Evolutionary conservation across 2,113 vertebrate genomes (phyloP), one percentile per base, ranked within the genome.

Genomic region (Melozone crissalis): DNA sequence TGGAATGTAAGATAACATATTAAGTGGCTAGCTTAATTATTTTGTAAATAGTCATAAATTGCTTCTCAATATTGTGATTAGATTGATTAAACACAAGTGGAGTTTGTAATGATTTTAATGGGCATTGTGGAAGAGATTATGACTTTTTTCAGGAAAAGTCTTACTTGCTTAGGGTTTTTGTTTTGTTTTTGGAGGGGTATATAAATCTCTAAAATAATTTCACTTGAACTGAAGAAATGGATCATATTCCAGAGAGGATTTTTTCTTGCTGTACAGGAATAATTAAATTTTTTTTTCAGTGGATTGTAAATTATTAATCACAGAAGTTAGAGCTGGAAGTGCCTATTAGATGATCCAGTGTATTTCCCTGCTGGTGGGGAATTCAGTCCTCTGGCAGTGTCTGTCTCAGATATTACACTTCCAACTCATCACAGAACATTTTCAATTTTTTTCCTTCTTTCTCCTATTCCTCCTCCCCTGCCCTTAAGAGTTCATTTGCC

Each of bases 281-380:
- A 95, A 93, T 96, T 95, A 93, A 72, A 7, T 33, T 83, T 89
- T 84, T 84, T 83, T 90, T 87, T 83, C 89, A 55, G 84, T 94
- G 65, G 87, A 59, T 94, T 95, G 90, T 97, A 93, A 96, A 97
- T 97, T 96, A 96, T 97, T 96, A 96, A 97, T 97, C 90, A 89
- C 46, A 96, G 95, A 96, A 95, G 90, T 96, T 96, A 87, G 90
- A 91, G 87, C 90, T 96, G 96, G 96, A 95, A 96, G 87, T 87
- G 87, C 83, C 94, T 92, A 37, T 96, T 96, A 96, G 90, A 94
- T 91, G 89, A 91, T 94, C 69, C 65, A 35, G 75, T 94, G 58
- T 86, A 72, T 91, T 82, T 94, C 78, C 82, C 76, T 92, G 72
- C 84, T 95, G 54, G 80, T 84, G 81, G 52, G 77, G 81, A 57